A percentile compares a stretch with the other conserved stretches of the same genome.
Conservation (phyloP, 2,797 vertebrate genomes). For the Schizopygopsis malacanthus region DNA sequence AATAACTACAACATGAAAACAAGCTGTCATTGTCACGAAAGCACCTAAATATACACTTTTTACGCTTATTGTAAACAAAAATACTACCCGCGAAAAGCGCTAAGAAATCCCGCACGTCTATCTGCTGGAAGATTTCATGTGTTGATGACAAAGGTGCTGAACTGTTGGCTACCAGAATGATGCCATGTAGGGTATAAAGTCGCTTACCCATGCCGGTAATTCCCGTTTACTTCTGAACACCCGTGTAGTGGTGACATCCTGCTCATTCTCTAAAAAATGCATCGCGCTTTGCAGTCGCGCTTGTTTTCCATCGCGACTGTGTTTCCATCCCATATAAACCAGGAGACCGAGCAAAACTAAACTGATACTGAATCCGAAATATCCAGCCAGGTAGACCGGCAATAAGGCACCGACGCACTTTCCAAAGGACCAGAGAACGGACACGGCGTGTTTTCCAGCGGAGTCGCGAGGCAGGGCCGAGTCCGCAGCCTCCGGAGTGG, state of each 20-base stretch:
- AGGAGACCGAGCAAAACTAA: slow-evolving; percentile 77
- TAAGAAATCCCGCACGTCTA: neutral
- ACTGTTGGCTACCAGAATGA: neutral
- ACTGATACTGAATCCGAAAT: slow-evolving; percentile 79
- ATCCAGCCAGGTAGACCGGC: slow-evolving; percentile 84
- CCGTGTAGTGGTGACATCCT: slow-evolving; percentile 69
- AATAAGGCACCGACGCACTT: slow-evolving; percentile 79
- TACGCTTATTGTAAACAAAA: neutral
- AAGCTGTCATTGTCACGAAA: neutral
- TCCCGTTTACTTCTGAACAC: slow-evolving; percentile 73
- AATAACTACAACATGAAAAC: neutral
- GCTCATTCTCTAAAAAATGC: slow-evolving; percentile 80
- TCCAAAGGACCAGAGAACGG: slow-evolving; percentile 77
- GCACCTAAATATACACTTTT: neutral
- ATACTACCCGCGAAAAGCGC: neutral
- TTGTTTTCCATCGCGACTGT: slow-evolving; percentile 76
- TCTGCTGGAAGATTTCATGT: neutral
- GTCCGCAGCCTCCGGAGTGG: slow-evolving; percentile 54
- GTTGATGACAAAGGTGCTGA: neutral
- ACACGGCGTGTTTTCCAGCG: slow-evolving; percentile 71
- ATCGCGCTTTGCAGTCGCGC: slow-evolving; percentile 77
- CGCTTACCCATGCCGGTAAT: slow-evolving; percentile 81
- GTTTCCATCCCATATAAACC: slow-evolving; percentile 82
- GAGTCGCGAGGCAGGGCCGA: slow-evolving; percentile 63
- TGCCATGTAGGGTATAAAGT: neutral